Base-by-base conservation (phyloP, 2,797 vertebrate species). In the Selene dorsalis region DNA sequence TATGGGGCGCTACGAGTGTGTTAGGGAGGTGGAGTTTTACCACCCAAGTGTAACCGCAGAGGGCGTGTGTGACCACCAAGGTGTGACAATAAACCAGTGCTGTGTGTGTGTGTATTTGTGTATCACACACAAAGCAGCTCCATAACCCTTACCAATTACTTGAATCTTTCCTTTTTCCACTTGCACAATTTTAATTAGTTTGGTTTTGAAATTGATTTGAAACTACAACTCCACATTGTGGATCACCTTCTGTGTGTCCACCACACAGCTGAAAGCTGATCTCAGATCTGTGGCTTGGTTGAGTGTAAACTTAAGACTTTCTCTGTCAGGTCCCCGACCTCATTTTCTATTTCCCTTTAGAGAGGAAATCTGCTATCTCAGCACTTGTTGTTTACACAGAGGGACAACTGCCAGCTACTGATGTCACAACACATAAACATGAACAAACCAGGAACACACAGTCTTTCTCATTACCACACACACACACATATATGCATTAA, bases 11-110 rank as follows among this genome's bases (percentile, higher is more conserved):
- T 62, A 47, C 4, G 61, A 77, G 65, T 76, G 38, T 80, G 73
- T 79, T 59, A n/a, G 30, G 50, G 65, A 84, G 89, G 85, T 62
- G 84, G 75, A 79, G 86, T 79, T 75, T 92, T 91, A 83, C 84
- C 88, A 90, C 82, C 73, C 80, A 73, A 69, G 78, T 81, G 84
- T 77, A 84, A 92, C 82, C 41, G 45, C 79, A 69, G n/a, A 84
- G 67, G 67, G 73, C 70, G 70, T 62, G 47, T 83, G 69, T 84
- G 84, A 88, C 83, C 85, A 88, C 83, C 53, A 82, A 90, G 79
- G 87, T 88, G 88, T 65, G 82, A 89, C 79, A 76, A 75, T 62
- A 73, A 82, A 63, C n/a, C 24, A 50, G 13, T 4, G 2, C 13
- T 57, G 0, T 55, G 43, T 28, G 52, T 57, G 72, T 32, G 63